A percentile compares a stretch with the other conserved stretches of the same genome.
phyloP scores from a whole-genome alignment of 1,140 invertebrate genomes.

The Formica selysi region DNA sequence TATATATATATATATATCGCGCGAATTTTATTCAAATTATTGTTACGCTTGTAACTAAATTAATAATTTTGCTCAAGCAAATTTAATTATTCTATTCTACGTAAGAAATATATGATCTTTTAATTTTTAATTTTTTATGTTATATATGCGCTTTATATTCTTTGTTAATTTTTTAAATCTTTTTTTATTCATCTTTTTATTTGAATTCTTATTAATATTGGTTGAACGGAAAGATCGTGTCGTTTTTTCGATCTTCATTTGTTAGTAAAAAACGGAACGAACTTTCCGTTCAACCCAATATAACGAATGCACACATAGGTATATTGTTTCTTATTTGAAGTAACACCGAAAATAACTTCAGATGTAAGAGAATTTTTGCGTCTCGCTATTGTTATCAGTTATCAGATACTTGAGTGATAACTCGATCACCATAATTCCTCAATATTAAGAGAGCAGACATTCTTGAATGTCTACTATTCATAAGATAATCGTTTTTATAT shows the following conservation, averaged over 20 bases:
- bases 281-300: too few species aligned
- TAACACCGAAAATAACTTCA: neutral
- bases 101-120: neutral
- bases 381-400: neutral
- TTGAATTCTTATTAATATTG: neutral
- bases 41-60: neutral
- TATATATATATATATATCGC: neutral
- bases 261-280: too few species aligned
- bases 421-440: neutral
- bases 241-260: too few species aligned
- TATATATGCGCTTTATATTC: neutral
- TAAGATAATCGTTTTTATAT: neutral
- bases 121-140: neutral
- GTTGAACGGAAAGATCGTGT: too few species aligned
- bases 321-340: too few species aligned
- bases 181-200: too few species aligned
- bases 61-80: neutral
- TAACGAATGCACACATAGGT: neutral
- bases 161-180: neutral
- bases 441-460: neutral
- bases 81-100: neutral
- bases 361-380: neutral
- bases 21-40: constrained; percentile 45
- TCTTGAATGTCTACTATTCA: neutral
- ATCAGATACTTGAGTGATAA: neutral